Evolutionary conservation across 2,797 vertebrate species (phyloP).

Genomic region (Rhynchonycteris naso): DNA sequence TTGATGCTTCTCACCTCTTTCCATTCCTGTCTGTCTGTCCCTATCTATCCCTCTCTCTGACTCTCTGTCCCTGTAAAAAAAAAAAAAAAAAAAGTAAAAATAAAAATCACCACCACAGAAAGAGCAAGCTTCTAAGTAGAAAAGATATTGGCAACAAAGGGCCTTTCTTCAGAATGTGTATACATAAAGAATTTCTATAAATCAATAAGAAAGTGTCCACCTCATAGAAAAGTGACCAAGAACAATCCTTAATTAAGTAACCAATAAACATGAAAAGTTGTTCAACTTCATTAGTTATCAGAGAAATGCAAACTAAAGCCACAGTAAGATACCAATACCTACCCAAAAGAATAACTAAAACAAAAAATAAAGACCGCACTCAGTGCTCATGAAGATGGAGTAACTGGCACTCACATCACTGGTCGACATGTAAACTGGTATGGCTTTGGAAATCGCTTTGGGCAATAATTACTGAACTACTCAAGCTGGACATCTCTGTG

Average conservation of each 20-base stretch:
- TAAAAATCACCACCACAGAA: not conserved
- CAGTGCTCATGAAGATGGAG: not conserved
- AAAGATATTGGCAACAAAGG: not conserved
- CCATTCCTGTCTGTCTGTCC: no score
- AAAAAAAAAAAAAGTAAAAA: no score
- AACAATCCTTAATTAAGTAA: not conserved
- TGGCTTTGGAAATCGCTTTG: not conserved
- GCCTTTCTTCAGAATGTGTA: not conserved
- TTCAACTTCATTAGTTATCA: not conserved
- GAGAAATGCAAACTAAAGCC: not conserved
- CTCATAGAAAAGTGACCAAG: not conserved
- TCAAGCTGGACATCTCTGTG: not conserved
- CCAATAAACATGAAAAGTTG: not conserved
- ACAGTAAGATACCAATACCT: not conserved
- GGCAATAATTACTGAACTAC: not conserved
- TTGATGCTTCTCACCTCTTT: no score
- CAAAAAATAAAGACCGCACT: not conserved
- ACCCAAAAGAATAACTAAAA: not conserved
- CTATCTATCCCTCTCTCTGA: no score
- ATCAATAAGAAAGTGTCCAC: not conserved
- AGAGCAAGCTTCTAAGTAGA: not conserved
- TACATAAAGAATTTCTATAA: not conserved
- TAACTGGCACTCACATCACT: not conserved
- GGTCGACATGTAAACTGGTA: not conserved
- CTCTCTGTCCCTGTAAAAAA: no score